Conservation (phyloP, 2,797 vertebrate genomes). For the Micrastur ruficollis region DNA sequence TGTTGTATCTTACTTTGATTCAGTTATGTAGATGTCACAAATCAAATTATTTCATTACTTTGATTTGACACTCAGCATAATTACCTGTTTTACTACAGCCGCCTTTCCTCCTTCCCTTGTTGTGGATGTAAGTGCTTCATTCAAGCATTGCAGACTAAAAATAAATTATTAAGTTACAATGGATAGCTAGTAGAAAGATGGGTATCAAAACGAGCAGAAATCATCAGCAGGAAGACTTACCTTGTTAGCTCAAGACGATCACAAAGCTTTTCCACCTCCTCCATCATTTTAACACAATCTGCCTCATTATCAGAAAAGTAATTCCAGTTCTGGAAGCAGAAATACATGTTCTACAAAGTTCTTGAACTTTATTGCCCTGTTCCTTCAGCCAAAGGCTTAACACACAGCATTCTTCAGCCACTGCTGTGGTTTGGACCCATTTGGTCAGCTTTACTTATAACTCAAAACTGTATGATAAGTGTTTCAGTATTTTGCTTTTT, state of each 20-base stretch:
- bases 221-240: slow-evolving; percentile 68
- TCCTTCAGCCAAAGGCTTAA: slow-evolving; percentile 18
- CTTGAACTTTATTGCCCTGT: slow-evolving; percentile 47
- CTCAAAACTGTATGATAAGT: neutral
- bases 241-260: slow-evolving; percentile 92
- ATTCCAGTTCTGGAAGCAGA: slow-evolving; percentile 89
- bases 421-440: neutral
- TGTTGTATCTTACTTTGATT: neutral
- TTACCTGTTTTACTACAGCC: slow-evolving; percentile 93
- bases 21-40: neutral
- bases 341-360: slow-evolving; percentile 58
- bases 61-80: slow-evolving; percentile 48
- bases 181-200: slow-evolving; percentile 32
- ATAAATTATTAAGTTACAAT: slow-evolving; percentile 63
- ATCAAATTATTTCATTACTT: neutral
- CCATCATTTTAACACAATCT: slow-evolving; percentile 97
- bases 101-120: slow-evolving; percentile 88
- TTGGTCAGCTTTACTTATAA: neutral
- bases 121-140: slow-evolving; percentile 86
- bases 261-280: slow-evolving; percentile 97
- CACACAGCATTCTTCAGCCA: neutral
- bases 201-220: slow-evolving; percentile 27
- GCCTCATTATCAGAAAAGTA: slow-evolving; percentile 92
- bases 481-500: neutral
- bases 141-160: slow-evolving; percentile 92